Percentiles rank a stretch among this genome's conserved stretches.
Conservation (phyloP, 2,113 vertebrate genomes). For the Martes martes region DNA sequence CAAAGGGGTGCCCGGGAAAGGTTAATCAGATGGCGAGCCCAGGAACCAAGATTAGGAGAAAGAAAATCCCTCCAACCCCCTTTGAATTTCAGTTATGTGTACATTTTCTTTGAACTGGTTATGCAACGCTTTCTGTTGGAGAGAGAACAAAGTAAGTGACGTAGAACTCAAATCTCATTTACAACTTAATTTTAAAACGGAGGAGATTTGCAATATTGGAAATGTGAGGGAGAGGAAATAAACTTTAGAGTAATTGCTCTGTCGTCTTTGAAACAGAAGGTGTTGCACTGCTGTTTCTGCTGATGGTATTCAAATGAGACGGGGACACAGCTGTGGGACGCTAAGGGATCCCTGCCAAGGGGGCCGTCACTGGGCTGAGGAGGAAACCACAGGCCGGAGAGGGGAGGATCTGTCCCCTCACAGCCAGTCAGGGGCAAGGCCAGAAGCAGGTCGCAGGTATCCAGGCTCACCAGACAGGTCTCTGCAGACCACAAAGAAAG, state of each 20-base stretch:
- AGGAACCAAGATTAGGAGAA: conserved; percentile 57
- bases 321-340: background rate
- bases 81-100: conserved; percentile 63
- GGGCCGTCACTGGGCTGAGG: background rate
- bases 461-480: background rate
- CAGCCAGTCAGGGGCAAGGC: background rate
- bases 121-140: conserved; percentile 66
- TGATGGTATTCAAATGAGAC: conserved; percentile 63
- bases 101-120: conserved; percentile 61
- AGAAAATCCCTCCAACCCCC: conserved; percentile 39
- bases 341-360: background rate
- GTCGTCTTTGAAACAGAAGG: conserved; percentile 60
- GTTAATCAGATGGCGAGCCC: conserved; percentile 49
- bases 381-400: background rate
- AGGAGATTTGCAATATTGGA: conserved; percentile 65
- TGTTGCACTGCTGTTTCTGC: conserved; percentile 52
- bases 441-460: background rate
- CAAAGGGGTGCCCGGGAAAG: background rate
- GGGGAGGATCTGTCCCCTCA: background rate
- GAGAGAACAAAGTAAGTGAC: conserved; percentile 67
- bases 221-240: conserved; percentile 63
- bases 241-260: conserved; percentile 55
- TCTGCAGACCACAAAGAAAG: background rate
- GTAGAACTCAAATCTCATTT: conserved; percentile 73
- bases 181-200: conserved; percentile 70